Percentiles rank a stretch among this genome's conserved stretches.
These are phyloP conservation scores for Coptotermes formosanus DNA, from an alignment of 1,140 invertebrate species.

Conservation along the genomic window DNA sequence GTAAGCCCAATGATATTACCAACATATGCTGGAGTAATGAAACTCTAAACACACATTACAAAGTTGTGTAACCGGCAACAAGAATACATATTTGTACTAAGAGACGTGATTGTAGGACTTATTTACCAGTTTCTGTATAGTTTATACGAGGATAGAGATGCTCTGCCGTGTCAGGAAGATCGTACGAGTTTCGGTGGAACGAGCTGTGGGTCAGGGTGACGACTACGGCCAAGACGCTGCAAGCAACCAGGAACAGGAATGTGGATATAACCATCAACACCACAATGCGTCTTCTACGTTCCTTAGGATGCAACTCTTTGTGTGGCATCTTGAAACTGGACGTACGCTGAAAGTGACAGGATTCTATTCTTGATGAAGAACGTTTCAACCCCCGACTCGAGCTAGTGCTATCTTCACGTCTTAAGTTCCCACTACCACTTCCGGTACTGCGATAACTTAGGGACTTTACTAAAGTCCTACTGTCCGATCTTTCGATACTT, in stretches of 20 bases:
- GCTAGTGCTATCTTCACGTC: not conserved
- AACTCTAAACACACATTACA: too few species aligned
- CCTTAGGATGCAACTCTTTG: slow-evolving; percentile 40
- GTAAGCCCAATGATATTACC: too few species aligned
- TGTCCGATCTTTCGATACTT: not conserved
- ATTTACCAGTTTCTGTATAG: not conserved
- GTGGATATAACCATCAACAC: slow-evolving; percentile 64
- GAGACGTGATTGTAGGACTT: too few species aligned
- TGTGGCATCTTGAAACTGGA: slow-evolving; percentile 23
- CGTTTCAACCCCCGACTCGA: not conserved
- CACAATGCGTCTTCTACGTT: slow-evolving; percentile 61
- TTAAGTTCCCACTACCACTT: not conserved
- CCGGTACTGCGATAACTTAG: not conserved
- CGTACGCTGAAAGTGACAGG: not conserved
- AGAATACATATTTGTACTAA: too few species aligned
- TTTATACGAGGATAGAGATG: not conserved
- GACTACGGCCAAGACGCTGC: slow-evolving; percentile 66
- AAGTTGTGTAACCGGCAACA: too few species aligned
- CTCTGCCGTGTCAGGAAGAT: slow-evolving; percentile 20
- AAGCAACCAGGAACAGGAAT: slow-evolving; percentile 64
- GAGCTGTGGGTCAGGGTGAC: slow-evolving; percentile 65
- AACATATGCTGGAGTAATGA: too few species aligned
- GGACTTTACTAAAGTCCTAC: not conserved
- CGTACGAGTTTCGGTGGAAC: slow-evolving; percentile 40
- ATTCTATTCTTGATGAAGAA: not conserved